A percentile compares a stretch with the other conserved stretches of the same genome.
These are phyloP conservation scores for Argyresthia goedartella DNA, from an alignment of 2,888 invertebrate genomes.

Conservation along the genomic window DNA sequence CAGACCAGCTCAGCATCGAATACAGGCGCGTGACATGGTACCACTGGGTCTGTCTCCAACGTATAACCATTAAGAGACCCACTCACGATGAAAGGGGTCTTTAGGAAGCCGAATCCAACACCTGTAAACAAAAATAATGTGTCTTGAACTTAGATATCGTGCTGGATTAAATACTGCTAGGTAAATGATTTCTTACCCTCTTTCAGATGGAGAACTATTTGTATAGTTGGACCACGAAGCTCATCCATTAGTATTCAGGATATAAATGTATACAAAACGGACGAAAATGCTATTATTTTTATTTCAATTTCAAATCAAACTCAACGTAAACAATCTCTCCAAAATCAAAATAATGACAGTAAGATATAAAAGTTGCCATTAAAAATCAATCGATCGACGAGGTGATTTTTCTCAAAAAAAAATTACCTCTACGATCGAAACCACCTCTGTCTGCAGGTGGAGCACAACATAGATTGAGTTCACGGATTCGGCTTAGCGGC, in stretches of 20 bases:
- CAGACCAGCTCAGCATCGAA: conserved; percentile 83
- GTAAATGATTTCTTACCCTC: conserved; percentile 56
- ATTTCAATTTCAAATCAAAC: conserved; percentile 33
- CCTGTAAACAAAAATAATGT: conserved; percentile 41
- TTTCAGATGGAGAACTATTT: conserved; percentile 76
- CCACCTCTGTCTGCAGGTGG: too few species aligned
- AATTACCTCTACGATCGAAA: too few species aligned
- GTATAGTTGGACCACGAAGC: conserved; percentile 72
- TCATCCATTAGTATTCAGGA: conserved; percentile 76
- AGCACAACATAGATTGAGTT: too few species aligned
- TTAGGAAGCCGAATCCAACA: conserved; percentile 68
- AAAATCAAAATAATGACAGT: too few species aligned
- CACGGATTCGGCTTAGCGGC: too few species aligned
- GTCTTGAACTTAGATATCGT: not conserved
- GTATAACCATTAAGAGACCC: conserved; percentile 76
- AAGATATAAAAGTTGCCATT: too few species aligned
- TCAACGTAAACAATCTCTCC: conserved; percentile 22
- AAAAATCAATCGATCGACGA: too few species aligned
- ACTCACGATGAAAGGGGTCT: conserved; percentile 66
- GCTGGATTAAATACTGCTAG: not conserved
- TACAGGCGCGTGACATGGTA: conserved; percentile 68
- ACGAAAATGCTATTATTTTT: not conserved
- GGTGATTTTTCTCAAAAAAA: too few species aligned
- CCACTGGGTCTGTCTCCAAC: conserved; percentile 76
- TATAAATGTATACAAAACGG: too few species aligned